Evolutionary conservation across 2,113 vertebrate genomes (phyloP).

Genomic region (Takifugu flavidus): DNA sequence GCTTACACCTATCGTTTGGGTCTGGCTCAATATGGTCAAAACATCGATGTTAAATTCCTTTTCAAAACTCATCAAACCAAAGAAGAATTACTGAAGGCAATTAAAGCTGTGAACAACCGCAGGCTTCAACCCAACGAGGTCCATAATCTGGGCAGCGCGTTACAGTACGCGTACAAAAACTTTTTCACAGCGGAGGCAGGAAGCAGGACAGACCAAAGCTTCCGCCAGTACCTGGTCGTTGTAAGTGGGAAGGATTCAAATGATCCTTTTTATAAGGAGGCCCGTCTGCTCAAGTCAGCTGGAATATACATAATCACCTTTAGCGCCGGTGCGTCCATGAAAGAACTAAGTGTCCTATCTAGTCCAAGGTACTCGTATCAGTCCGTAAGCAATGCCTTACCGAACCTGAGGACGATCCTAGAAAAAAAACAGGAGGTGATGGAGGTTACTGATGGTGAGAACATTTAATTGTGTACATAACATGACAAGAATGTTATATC

Average conservation of each 20-base stretch:
- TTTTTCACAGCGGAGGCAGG: constrained; percentile 70
- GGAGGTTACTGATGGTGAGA: constrained; percentile 33
- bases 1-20: constrained; percentile 70
- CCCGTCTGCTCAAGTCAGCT: constrained; percentile 60
- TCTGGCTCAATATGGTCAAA: constrained; percentile 74
- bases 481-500: too few species aligned
- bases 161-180: constrained; percentile 57
- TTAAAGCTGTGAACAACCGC: constrained; percentile 46
- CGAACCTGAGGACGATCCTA: constrained; percentile 50
- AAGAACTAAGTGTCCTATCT: constrained; percentile 57
- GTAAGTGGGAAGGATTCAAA: constrained; percentile 72
- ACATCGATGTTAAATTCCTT: constrained; percentile 70
- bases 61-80: constrained; percentile 67
- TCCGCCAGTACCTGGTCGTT: constrained; percentile 73
- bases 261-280: constrained; percentile 51
- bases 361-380: constrained; percentile 24
- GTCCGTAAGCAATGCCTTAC: not conserved
- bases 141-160: constrained; percentile 58
- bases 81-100: constrained; percentile 31
- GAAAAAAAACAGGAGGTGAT: constrained; percentile 29
- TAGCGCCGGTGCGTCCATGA: constrained; percentile 46
- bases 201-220: constrained; percentile 66
- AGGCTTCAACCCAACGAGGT: constrained; percentile 28
- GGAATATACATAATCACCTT: constrained; percentile 71
- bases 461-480: not conserved